These are phyloP conservation scores for Varanus komodoensis DNA, from an alignment of 2,113 vertebrate species.

Conservation along the genomic window DNA sequence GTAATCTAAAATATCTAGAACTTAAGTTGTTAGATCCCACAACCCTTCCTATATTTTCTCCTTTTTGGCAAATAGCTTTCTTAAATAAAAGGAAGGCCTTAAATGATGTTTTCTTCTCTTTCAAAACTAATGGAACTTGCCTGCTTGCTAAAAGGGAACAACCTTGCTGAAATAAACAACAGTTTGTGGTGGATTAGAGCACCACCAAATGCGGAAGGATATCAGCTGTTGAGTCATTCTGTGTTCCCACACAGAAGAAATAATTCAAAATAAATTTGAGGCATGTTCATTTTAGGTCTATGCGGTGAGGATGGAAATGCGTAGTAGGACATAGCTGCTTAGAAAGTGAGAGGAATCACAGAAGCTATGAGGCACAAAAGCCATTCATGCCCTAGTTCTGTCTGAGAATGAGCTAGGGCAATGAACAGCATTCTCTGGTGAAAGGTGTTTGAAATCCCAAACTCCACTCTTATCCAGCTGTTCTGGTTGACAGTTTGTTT, in stretches of 20 bases:
- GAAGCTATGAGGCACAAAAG: not conserved
- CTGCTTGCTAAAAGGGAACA: conserved; percentile 17
- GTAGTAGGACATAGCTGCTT: conserved; percentile 51
- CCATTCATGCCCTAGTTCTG: not conserved
- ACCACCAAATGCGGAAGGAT: conserved; percentile 35
- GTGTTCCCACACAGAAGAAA: conserved; percentile 33
- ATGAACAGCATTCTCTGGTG: not conserved
- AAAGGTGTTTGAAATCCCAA: not conserved
- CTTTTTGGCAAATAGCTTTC: not conserved
- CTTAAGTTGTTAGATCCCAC: not conserved
- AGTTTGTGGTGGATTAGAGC: conserved; percentile 40
- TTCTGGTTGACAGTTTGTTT: not conserved
- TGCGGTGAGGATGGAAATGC: conserved; percentile 1
- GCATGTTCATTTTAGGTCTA: conserved; percentile 47
- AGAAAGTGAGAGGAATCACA: not conserved
- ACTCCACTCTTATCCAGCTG: not conserved
- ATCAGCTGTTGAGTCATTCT: not conserved
- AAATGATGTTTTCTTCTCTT: not conserved
- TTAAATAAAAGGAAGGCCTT: not conserved
- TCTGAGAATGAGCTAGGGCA: not conserved
- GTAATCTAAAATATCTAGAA: not conserved
- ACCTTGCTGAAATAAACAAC: conserved; percentile 32
- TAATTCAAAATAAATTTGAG: conserved; percentile 46
- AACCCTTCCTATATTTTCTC: not conserved
- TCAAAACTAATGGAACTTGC: conserved; percentile 2